Percentiles rank a stretch among this genome's conserved stretches.
Evolutionary conservation across 1,140 invertebrate genomes (phyloP).

Genomic region (roundworm (Caenorhabditis elegans)): WBcel235 BX284605.5:3210001-3210500

Average conservation of each 20-base stretch:
- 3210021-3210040: too few relatives aligned
- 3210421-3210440: background rate
- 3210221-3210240: slow-evolving; percentile 5
- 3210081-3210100: too few relatives aligned
- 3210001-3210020: too few relatives aligned
- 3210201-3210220: background rate
- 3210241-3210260: background rate
- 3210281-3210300: background rate
- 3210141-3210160: too few relatives aligned
- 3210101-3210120: too few relatives aligned
- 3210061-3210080: too few relatives aligned
- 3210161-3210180: too few relatives aligned
- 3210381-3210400: background rate
- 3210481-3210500: background rate
- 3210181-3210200: slow-evolving; percentile 16
- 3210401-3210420: background rate
- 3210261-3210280: background rate
- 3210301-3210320: background rate
- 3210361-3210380: background rate
- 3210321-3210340: background rate
- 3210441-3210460: background rate
- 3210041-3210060: too few relatives aligned
- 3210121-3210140: too few relatives aligned
- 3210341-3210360: background rate
- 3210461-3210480: background rate